phyloP scores from a whole-genome alignment of 1,140 invertebrate genomes.

The Goniozus legneri region DNA sequence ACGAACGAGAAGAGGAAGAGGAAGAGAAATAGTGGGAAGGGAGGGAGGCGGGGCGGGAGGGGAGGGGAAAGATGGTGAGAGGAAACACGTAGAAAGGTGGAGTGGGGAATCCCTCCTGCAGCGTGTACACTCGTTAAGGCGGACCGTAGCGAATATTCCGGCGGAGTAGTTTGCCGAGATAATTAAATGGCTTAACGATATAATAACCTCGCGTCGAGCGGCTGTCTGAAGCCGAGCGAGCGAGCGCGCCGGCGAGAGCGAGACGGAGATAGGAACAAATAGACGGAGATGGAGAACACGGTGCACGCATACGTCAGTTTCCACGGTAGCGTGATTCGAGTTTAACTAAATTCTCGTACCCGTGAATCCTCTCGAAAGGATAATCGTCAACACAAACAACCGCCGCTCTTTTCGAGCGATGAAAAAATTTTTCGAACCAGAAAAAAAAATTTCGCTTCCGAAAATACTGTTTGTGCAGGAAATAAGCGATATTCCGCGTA shows the following conservation, averaged over 20 bases:
- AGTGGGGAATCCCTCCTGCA: conserved; percentile 1
- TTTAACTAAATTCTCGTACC: too few species aligned
- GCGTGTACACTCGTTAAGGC: conserved; percentile 39
- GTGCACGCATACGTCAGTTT: conserved; percentile 5
- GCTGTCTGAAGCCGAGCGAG: conserved; percentile 29
- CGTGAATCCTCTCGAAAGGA: too few species aligned
- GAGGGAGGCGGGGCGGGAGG: background rate
- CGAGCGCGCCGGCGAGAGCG: too few species aligned
- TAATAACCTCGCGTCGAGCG: conserved; percentile 49
- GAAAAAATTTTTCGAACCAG: too few species aligned
- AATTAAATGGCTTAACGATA: conserved; percentile 57
- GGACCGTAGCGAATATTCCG: conserved; percentile 43
- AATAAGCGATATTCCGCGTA: background rate
- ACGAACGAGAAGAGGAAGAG: background rate
- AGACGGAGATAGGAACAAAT: background rate
- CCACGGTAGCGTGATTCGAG: background rate
- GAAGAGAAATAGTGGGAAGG: conserved; percentile 4
- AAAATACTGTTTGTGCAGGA: background rate
- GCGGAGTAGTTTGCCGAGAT: conserved; percentile 52
- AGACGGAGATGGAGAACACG: background rate
- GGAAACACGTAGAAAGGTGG: background rate
- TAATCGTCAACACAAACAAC: too few species aligned
- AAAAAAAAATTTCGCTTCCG: too few species aligned
- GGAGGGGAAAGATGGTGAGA: background rate
- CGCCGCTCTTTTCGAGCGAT: too few species aligned